Base-by-base conservation (phyloP, 2,888 invertebrate species). In the Eugnorisma glareosa region DNA sequence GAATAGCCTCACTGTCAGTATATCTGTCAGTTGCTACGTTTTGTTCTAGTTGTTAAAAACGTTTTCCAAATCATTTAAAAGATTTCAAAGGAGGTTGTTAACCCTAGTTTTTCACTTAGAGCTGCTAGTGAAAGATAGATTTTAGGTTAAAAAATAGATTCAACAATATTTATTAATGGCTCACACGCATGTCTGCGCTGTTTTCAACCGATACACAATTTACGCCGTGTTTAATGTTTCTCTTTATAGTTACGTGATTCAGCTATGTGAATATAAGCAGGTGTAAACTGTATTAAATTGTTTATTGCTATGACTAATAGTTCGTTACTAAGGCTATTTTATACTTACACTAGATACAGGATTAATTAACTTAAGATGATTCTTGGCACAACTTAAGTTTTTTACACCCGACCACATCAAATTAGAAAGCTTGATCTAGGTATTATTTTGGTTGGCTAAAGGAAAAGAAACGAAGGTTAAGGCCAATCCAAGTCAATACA, bases 91-190 rank as follows among this genome's bases (percentile, higher is more conserved):
- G 31, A 69, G 75, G 54, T 73, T 66, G 73, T 35, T 70, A 82
- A 80, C 86, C 86, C 82, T 82, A 80, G n/a, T 48, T 78, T 57
- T 51, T 63, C 79, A 84, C 85, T 87, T 72, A 83, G 73, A 77
- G 81, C 70, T 63, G 63, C 54, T 76, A 86, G 82, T 89, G 88
- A 89, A 86, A 90, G 89, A 90, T 88, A 54, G 76, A 88, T 79
- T 79, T 83, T 67, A 77, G 45, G 24, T 45, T 68, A 76, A 72
- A 84, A 79, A 77, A 85, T 75, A 69, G 75, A 67, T 73, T 66
- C 40, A 77, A 77, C 57, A 78, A 72, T 71, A 78, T 74, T 76
- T 79, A 81, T 85, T 79, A 76, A 76, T 73, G 71, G 81, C 64
- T 45, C 61, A 57, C 63, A 67, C 75, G 63, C 74, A 79, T 75